These are phyloP conservation scores for Poeciliopsis gracilis DNA, from an alignment of 2,797 vertebrate species.

Conservation along the genomic window DNA sequence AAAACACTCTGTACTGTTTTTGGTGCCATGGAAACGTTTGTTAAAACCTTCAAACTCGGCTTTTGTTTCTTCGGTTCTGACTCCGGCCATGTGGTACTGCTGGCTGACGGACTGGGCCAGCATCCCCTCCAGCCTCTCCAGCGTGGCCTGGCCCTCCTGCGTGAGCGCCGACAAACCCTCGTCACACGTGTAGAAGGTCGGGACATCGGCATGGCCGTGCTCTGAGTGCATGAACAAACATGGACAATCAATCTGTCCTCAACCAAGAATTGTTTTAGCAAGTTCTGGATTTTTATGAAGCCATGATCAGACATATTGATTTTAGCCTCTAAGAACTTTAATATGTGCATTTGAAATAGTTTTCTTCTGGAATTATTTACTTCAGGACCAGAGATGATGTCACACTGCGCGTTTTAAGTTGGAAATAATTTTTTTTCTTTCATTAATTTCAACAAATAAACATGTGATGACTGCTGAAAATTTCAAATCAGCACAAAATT, in stretches of 20 bases:
- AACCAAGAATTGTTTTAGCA: background rate
- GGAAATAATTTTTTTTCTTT: too few relatives aligned
- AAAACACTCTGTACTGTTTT: too few relatives aligned
- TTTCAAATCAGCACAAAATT: too few relatives aligned
- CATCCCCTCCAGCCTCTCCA: constrained; percentile 95
- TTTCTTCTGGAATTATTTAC: background rate
- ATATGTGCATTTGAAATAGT: background rate
- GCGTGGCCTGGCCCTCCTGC: constrained; percentile 90
- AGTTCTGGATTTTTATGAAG: background rate
- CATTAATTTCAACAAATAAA: too few relatives aligned
- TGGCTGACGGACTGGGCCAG: constrained; percentile 88
- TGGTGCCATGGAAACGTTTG: too few relatives aligned
- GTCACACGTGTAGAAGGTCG: constrained; percentile 94
- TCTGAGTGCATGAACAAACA: constrained; percentile 73
- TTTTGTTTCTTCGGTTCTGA: constrained; percentile 86
- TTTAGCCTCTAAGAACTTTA: background rate
- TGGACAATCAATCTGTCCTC: background rate
- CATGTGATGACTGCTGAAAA: too few relatives aligned
- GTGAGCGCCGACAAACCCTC: constrained; percentile 93
- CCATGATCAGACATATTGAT: background rate
- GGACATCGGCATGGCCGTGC: constrained; percentile 86
- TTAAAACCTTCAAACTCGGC: constrained; percentile 86
- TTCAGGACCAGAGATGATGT: background rate
- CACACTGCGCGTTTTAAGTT: background rate
- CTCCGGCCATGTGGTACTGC: constrained; percentile 96